Conservation (phyloP, 2,888 invertebrate species). For the Agrotis clavis region DNA sequence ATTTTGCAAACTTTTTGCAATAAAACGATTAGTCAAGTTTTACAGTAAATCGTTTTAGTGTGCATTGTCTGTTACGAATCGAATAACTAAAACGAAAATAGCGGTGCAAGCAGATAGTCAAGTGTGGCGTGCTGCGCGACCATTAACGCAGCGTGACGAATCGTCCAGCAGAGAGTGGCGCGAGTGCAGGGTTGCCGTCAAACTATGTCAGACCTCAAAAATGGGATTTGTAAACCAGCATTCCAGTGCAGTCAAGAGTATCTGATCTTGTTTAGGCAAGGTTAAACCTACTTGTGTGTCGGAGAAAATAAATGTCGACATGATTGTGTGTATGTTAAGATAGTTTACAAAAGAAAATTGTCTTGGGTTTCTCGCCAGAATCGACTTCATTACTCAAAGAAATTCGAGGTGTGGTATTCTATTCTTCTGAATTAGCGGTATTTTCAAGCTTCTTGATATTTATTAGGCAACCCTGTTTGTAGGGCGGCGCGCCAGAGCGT, state of each 20-base stretch:
- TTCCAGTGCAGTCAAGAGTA: neutral
- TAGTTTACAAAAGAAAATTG: too few species aligned
- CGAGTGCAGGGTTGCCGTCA: conserved; percentile 64
- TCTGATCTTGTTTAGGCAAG: neutral
- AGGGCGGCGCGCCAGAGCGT: conserved; percentile 76
- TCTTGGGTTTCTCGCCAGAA: neutral
- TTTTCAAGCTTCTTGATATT: conserved; percentile 28
- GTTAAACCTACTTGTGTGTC: neutral
- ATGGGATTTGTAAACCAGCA: conserved; percentile 1
- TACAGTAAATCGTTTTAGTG: conserved; percentile 54
- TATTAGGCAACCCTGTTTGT: conserved; percentile 70
- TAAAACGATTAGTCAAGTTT: conserved; percentile 39
- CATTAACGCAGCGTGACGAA: conserved; percentile 91
- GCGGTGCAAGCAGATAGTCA: conserved; percentile 85
- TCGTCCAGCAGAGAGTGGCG: conserved; percentile 78
- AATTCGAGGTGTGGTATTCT: neutral
- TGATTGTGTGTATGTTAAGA: too few species aligned
- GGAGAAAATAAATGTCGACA: neutral
- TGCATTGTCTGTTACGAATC: conserved; percentile 74
- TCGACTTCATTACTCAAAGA: neutral
- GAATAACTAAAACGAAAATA: conserved; percentile 76
- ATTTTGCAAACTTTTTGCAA: conserved; percentile 38
- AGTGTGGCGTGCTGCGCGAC: conserved; percentile 87
- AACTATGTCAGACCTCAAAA: conserved; percentile 37
- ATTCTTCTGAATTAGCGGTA: neutral